Base-by-base conservation (phyloP, 2,888 invertebrate species). In the Acrobasis repandana region DNA sequence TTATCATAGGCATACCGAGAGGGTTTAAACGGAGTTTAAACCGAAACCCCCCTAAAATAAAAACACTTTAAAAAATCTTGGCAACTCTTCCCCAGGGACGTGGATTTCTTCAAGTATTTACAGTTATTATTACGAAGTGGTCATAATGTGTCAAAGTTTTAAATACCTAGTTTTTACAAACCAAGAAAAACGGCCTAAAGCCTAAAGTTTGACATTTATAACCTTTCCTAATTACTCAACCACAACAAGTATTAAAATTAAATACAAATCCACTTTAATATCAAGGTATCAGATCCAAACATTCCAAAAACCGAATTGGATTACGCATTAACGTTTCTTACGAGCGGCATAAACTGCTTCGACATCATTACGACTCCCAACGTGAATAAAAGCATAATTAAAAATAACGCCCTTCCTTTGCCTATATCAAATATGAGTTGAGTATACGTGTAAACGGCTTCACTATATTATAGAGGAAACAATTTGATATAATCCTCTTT, bases 321-420 rank as follows among this genome's bases (percentile, higher is more conserved):
- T 80, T 80, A 79, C 74, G 75, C 76, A 79, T 84, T 81, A 81
- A 83, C 68, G 67, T 83, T 82, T 80, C 80, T 80, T 82, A 83
- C 75, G 79, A 71, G 69, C 65, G 70, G 76, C 73, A 81, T 86
- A 77, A 86, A 86, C 78, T 66, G 76, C 82, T 77, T 81, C 70
- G 73, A 72, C 77, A 73, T 80, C 77, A 76, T 82, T 80, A 82
- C 77, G 69, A 68, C 74, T 62, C 50, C 67, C 61, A 67, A 63
- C 67, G 73, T 79, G 79, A 85, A 79, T 85, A 73, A 81, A 83
- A 76, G 73, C 67, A 72, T 80, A 79, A 86, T 85, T 83, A 82
- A 83, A 85, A 78, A 76, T 81, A 81, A 82, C 72, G 69, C 74
- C 65, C 67, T 69, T 63, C 62, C 65, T 63, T 63, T 61, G 46